These are phyloP conservation scores for Clarias pachynema DNA, from an alignment of 2,797 vertebrate genomes.

Conservation along the genomic window DNA sequence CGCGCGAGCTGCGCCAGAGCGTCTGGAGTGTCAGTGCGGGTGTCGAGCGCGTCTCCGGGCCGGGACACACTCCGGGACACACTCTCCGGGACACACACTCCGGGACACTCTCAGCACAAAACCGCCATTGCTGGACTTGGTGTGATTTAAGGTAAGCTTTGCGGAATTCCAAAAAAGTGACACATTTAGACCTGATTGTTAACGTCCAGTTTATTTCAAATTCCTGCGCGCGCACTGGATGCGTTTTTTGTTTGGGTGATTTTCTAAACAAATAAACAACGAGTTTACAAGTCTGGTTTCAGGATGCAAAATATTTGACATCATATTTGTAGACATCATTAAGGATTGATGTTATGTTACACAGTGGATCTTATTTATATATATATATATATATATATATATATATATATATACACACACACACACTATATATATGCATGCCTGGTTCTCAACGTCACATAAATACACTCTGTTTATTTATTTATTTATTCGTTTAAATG, in stretches of 20 bases:
- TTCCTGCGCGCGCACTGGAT: not conserved
- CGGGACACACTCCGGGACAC: slow-evolving; percentile 25
- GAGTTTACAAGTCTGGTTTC: not conserved
- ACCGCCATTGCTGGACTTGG: slow-evolving; percentile 35
- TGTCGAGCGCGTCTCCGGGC: slow-evolving; percentile 39
- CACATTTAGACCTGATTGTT: no score
- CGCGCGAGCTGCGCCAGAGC: slow-evolving; percentile 27
- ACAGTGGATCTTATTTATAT: no score
- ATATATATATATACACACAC: no score
- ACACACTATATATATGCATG: not conserved
- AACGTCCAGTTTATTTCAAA: not conserved
- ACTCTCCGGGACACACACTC: slow-evolving; percentile 19
- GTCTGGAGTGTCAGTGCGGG: slow-evolving; percentile 53
- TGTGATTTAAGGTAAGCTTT: slow-evolving; percentile 43
- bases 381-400: no score
- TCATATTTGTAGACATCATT: not conserved
- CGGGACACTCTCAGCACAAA: slow-evolving; percentile 35
- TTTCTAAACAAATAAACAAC: not conserved
- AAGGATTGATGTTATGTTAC: no score
- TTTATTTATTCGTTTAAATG: not conserved
- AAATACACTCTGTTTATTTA: not conserved
- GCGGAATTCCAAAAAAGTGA: not conserved
- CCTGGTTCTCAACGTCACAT: not conserved
- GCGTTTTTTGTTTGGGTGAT: not conserved
- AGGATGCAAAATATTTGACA: not conserved